Evolutionary conservation across 2,888 invertebrate species (phyloP), one percentile per base, ranked within the genome.

Genomic region (Eustalomyia histrio): DNA sequence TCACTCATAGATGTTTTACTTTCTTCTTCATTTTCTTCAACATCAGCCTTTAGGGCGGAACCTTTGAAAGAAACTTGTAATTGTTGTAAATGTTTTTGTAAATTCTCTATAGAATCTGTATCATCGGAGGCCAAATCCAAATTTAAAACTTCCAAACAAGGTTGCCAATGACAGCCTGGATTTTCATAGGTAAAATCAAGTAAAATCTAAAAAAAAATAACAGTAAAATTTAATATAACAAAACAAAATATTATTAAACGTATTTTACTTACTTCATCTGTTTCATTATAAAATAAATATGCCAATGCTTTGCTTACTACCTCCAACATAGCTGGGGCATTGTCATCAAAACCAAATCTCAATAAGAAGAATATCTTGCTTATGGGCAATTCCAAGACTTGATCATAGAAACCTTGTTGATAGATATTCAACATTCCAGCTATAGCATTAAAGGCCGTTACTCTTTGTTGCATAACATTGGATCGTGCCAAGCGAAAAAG

Each of bases 261-360:
- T 18, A 55, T 69, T 21, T 29, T 18, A 43, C 57, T 10, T 73
- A 92, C 92, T 88, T 97, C 97, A 91, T 97, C 97, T 16, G 95
- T 92, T 86, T 94, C 93, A 84, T 94, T 95, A 84, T 93, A 95
- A 60, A 97, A 90, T 53, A 97, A 91, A 87, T 94, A 94, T 79
- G 95, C 93, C 86, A 98, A 91, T 0, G 95, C 95, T 88, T 93
- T 94, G 16, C 97, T 91, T 14, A 95, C 93, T n/a, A 96, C 94
- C 84, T 94, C 94, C 50, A 97, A 90, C 58, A 96, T 93, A 2
- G 94, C 92, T 0, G 93, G 92, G 29, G 94, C 93, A 84, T 95
- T 94, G 86, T 97, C 97, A 90, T 98, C 98, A 84, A 98, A 91
- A 0, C 97, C 95, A 91, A 96, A 96, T 85, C 98, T 93, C 65